Evolutionary conservation across 2,888 invertebrate species (phyloP).

Genomic region (Stratiomys singularior): DNA sequence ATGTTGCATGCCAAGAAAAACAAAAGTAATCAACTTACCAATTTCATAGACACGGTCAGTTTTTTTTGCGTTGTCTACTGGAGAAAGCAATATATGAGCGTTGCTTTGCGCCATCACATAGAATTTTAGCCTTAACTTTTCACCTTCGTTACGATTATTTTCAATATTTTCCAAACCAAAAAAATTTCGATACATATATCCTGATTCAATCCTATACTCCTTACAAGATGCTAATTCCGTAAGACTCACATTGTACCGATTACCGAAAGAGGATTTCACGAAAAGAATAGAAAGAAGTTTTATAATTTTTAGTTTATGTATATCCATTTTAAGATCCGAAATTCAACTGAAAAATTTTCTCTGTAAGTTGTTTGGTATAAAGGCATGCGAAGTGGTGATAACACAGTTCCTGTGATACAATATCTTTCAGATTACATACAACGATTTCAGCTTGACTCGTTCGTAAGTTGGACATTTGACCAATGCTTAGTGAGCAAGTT

Average conservation of each 20-base stretch:
- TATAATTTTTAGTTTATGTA: neutral
- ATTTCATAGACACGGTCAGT: conserved; percentile 75
- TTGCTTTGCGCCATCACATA: conserved; percentile 75
- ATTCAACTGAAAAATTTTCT: neutral
- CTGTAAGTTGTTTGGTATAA: too few relatives aligned
- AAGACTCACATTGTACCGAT: conserved; percentile 57
- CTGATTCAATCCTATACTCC: conserved; percentile 68
- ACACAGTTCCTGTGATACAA: conserved; percentile 13
- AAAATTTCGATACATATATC: conserved; percentile 71
- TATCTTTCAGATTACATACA: too few relatives aligned
- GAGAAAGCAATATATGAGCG: conserved; percentile 75
- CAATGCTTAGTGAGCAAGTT: too few relatives aligned
- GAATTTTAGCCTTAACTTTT: conserved; percentile 71
- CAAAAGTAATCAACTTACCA: conserved; percentile 62
- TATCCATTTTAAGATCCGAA: neutral
- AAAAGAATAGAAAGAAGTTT: neutral
- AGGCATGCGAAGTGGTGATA: neutral
- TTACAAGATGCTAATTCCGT: conserved; percentile 66
- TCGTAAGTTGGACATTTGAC: too few relatives aligned
- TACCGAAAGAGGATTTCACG: neutral
- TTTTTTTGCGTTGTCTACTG: conserved; percentile 65
- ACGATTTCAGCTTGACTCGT: too few relatives aligned
- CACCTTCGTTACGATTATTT: conserved; percentile 58
- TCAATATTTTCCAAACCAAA: conserved; percentile 66
- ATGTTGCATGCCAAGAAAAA: too few relatives aligned